Evolutionary conservation across 2,888 invertebrate genomes (phyloP).

Genomic region (Agonopterix subpropinquella): DNA sequence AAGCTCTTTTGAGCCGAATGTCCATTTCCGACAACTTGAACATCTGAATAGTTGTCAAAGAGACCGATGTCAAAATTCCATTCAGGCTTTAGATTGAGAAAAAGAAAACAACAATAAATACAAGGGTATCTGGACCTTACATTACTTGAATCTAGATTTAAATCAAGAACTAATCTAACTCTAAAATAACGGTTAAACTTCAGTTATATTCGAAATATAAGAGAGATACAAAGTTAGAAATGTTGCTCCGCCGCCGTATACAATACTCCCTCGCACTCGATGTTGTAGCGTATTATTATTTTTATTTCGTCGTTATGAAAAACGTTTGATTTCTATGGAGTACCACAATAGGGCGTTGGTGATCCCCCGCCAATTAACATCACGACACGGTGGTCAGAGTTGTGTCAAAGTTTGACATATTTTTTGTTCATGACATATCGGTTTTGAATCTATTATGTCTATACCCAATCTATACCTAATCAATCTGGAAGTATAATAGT

Average conservation of each 20-base stretch:
- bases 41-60: constrained; percentile 60
- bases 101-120: background rate
- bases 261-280: constrained; percentile 57
- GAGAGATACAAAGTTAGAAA: too few species aligned
- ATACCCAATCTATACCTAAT: background rate
- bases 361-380: constrained; percentile 73
- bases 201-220: too few species aligned
- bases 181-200: too few species aligned
- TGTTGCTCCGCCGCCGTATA: constrained; percentile 4
- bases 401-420: constrained; percentile 56
- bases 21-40: constrained; percentile 66
- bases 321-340: constrained; percentile 48
- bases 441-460: constrained; percentile 22
- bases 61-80: constrained; percentile 48
- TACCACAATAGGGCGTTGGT: constrained; percentile 35
- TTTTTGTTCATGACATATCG: constrained; percentile 36
- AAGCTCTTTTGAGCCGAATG: constrained; percentile 52
- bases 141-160: background rate
- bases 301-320: constrained; percentile 54
- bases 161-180: too few species aligned
- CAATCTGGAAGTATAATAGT: constrained; percentile 6
- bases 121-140: background rate
- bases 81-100: constrained; percentile 1
- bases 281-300: constrained; percentile 60
- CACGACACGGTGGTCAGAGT: constrained; percentile 64